Base-by-base conservation (phyloP, 2,888 invertebrate genomes). In the Elmis aenea region DNA sequence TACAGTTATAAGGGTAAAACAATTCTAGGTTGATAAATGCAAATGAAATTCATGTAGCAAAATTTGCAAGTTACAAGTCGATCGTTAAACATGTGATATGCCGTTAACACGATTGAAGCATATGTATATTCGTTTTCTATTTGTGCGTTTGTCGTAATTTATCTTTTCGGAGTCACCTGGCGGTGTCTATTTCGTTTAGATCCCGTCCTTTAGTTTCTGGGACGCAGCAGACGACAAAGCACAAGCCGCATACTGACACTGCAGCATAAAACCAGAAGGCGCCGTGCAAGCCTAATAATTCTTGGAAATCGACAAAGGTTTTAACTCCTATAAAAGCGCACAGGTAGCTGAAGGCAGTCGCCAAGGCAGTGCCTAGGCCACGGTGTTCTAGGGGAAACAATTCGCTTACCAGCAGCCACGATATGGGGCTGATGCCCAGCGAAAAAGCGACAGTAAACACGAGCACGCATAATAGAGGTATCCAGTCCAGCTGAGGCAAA, bases 181-280 rank as follows among this genome's bases (percentile, higher is more conserved):
- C 78, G 16, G 83, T 79, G 59, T 85, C 83, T 79, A 92, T 90
- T 66, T 92, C 90, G 61, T 89, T 89, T 53, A 93, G 71, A 60
- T 90, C 88, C 52, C 83, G 83, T 1, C 92, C 92, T 64, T 88
- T 91, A 3, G 93, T 93, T 69, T 93, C 92, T 0, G 92, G 92
- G 5, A 93, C 86, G 61, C 83, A 85, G 57, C 84, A 83, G 2
- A 85, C 83, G 1, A 91, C 85, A 64, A 91, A 92, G 61, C 88
- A 81, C 6, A 90, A 70, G 10, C 89, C 86, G 13, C 84, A 76
- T 0, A 88, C 79, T 26, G 89, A 86, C 58, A 89, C 80, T 33
- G 81, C 81, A 0, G 89, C 85, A 65, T 91, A 93, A 45, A 92
- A 70, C 85, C 88, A 90, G 66, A 92, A 93, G 2, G 89, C 86